phyloP scores from a whole-genome alignment of 2,113 vertebrate species.

The Peromyscus polionotus region DNA sequence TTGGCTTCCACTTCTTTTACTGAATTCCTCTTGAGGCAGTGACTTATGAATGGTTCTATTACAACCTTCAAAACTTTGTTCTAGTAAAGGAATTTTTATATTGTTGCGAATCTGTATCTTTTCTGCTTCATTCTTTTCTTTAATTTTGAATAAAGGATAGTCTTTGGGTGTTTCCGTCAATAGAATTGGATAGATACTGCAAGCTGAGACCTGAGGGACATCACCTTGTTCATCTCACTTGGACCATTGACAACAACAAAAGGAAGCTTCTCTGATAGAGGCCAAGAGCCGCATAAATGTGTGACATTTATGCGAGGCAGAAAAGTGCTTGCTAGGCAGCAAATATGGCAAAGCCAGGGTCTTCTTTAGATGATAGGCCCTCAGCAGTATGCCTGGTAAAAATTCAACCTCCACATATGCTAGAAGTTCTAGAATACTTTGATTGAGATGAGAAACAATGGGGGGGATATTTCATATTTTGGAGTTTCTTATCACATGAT shows the following conservation, averaged over 20 bases:
- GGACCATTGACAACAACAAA: not conserved
- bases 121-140: conserved; percentile 27
- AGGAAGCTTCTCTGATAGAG: not conserved
- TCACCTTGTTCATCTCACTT: not conserved
- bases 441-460: not conserved
- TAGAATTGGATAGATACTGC: not conserved
- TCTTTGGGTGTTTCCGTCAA: not conserved
- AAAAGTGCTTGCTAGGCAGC: not conserved
- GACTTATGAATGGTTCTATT: not conserved
- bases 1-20: not conserved
- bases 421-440: not conserved
- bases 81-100: not conserved
- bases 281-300: not conserved
- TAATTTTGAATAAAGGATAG: not conserved
- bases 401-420: not conserved
- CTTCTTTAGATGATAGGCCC: not conserved
- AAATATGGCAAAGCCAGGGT: not conserved
- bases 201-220: not conserved
- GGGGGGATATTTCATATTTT: not conserved
- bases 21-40: not conserved
- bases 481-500: not conserved
- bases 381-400: not conserved
- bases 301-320: not conserved
- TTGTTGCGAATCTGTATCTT: not conserved
- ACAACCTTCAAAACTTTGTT: not conserved